Conservation (phyloP, 2,113 vertebrate genomes). For the Sapayoa aenigma region DNA sequence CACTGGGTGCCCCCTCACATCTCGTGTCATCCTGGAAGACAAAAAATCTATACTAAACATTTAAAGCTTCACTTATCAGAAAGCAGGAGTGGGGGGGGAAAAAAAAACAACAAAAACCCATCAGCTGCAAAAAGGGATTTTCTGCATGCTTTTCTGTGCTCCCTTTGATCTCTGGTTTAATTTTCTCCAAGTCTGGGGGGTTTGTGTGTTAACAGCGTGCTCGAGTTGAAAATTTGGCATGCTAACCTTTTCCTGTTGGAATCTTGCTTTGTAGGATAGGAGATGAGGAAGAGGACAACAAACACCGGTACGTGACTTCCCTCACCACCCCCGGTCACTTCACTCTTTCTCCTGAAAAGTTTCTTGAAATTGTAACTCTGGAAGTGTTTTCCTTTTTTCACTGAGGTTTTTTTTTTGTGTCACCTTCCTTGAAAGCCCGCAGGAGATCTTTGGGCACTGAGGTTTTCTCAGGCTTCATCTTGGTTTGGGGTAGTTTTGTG, state of each 20-base stretch:
- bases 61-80: conserved; percentile 2
- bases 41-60: background rate
- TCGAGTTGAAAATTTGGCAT: background rate
- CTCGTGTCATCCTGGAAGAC: conserved; percentile 36
- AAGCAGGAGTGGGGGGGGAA: background rate
- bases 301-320: conserved; percentile 50
- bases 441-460: background rate
- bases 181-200: background rate
- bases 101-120: background rate
- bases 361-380: background rate
- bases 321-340: background rate
- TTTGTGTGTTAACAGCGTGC: conserved; percentile 43
- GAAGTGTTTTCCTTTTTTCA: background rate
- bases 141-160: conserved; percentile 41
- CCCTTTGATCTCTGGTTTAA: conserved; percentile 47
- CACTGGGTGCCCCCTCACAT: background rate
- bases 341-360: background rate
- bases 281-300: conserved; percentile 70
- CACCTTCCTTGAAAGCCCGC: background rate
- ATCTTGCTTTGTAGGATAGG: conserved; percentile 69
- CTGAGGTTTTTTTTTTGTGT: background rate
- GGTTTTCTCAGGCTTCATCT: background rate
- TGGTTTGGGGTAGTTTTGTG: background rate
- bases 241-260: conserved; percentile 60
- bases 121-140: conserved; percentile 26